Evolutionary conservation across 2,113 vertebrate species (phyloP).

Genomic region (Coreoperca whiteheadi): DNA sequence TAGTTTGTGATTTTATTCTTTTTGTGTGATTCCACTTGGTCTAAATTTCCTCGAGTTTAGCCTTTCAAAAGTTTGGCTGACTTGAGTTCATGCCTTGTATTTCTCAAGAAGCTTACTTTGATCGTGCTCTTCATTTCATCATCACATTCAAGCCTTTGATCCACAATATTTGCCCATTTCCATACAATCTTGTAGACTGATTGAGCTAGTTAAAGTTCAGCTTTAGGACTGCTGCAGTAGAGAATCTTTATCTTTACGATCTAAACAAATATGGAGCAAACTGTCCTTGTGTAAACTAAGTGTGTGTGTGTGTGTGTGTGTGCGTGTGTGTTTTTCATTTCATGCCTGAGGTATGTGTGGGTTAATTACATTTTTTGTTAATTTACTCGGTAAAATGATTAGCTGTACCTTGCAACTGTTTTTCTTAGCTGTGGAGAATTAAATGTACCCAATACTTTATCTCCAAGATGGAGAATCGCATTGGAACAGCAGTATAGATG

Average conservation of each 20-base stretch:
- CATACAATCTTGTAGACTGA: conserved; percentile 51
- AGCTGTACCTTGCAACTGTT: conserved; percentile 55
- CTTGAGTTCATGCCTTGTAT: conserved; percentile 40
- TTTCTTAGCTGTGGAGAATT: conserved; percentile 27
- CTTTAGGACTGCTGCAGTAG: neutral
- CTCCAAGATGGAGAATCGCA: conserved; percentile 26
- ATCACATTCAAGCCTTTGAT: conserved; percentile 64
- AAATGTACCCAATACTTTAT: conserved; percentile 26
- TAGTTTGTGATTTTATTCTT: neutral
- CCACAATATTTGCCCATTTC: conserved; percentile 59
- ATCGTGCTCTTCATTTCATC: conserved; percentile 64
- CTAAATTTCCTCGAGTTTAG: conserved; percentile 29
- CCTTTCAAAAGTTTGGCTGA: conserved; percentile 23
- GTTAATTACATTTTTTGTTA: conserved; percentile 62
- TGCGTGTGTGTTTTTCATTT: conserved; percentile 44
- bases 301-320: conserved; percentile 2
- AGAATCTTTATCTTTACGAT: conserved; percentile 40
- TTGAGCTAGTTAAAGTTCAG: conserved; percentile 38
- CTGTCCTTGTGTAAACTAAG: conserved; percentile 23
- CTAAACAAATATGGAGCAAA: conserved; percentile 51
- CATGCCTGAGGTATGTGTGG: conserved; percentile 53
- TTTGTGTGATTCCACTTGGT: neutral
- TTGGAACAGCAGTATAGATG: conserved; percentile 33
- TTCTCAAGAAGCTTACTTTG: conserved; percentile 53
- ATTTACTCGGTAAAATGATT: conserved; percentile 62